A percentile compares a stretch with the other conserved stretches of the same genome.
These are phyloP conservation scores for Leptura quadrifasciata DNA, from an alignment of 2,888 invertebrate genomes.

Conservation along the genomic window DNA sequence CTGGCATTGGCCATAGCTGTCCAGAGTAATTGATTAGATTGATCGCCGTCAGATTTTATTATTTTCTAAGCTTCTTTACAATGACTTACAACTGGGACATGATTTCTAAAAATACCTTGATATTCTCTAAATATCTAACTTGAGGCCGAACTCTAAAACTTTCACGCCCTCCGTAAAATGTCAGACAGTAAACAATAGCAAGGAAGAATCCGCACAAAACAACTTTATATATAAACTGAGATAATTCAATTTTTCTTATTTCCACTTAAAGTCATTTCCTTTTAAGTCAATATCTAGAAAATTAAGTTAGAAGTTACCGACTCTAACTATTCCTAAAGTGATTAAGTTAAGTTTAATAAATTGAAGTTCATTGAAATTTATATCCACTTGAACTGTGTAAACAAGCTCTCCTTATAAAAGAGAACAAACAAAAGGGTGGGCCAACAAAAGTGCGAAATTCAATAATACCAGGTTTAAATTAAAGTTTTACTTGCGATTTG, in stretches of 20 bases:
- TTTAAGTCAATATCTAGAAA: conserved; percentile 1
- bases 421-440: not conserved
- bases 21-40: conserved; percentile 6
- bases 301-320: conserved; percentile 13
- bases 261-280: not conserved
- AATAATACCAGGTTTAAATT: not conserved
- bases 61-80: conserved; percentile 2
- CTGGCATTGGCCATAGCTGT: not conserved
- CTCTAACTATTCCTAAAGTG: conserved; percentile 6
- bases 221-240: conserved; percentile 12
- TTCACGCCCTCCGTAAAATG: conserved; percentile 12
- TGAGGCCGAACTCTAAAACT: conserved; percentile 5
- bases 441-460: not conserved
- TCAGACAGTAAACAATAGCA: conserved; percentile 14
- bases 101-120: conserved; percentile 10
- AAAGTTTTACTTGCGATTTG: too few relatives aligned
- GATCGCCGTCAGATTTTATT: conserved; percentile 9
- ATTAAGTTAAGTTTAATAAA: conserved; percentile 13
- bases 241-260: conserved; percentile 23
- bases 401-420: not conserved
- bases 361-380: conserved; percentile 16
- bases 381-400: conserved; percentile 1
- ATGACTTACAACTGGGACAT: not conserved
- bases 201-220: not conserved
- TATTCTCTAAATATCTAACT: not conserved